phyloP scores from a whole-genome alignment of 2,113 vertebrate genomes.

The Pogonocichla stellata region DNA sequence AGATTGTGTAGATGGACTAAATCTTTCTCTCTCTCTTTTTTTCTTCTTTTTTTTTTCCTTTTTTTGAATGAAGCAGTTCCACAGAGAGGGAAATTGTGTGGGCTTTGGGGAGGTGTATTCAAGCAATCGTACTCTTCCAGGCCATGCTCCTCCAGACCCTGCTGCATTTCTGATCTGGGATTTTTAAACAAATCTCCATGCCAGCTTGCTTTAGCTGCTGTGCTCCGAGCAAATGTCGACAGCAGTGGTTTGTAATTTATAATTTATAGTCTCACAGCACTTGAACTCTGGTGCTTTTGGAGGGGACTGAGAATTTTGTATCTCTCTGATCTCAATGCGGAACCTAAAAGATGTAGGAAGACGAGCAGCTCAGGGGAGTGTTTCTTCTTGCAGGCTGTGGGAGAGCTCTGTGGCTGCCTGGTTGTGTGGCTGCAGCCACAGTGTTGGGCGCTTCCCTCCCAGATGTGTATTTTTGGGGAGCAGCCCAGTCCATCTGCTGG shows the following conservation, averaged over 20 bases:
- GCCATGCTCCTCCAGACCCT: not conserved
- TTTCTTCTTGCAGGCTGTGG: not conserved
- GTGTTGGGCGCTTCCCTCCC: not conserved
- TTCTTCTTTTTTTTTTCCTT: too few species aligned
- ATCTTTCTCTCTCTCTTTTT: accelerated
- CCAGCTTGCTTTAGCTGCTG: not conserved
- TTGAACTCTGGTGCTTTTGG: not conserved
- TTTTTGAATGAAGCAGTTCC: not conserved
- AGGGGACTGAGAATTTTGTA: not conserved
- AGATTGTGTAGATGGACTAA: not conserved
- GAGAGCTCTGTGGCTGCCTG: not conserved
- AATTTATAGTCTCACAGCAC: not conserved
- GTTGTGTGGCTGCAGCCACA: accelerated
- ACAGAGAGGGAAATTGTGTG: not conserved
- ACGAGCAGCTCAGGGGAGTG: not conserved
- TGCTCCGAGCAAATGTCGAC: not conserved
- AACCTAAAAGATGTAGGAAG: not conserved
- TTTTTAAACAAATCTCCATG: not conserved
- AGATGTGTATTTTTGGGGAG: accelerated
- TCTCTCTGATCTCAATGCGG: not conserved
- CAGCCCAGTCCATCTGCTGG: not conserved
- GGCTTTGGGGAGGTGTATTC: not conserved
- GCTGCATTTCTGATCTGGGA: accelerated
- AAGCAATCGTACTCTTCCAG: not conserved
- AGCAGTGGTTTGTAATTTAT: not conserved